Percentiles rank a stretch among this genome's conserved stretches.
These are phyloP conservation scores for Lamprologus callipterus DNA, from an alignment of 2,113 vertebrate species.

Conservation along the genomic window DNA sequence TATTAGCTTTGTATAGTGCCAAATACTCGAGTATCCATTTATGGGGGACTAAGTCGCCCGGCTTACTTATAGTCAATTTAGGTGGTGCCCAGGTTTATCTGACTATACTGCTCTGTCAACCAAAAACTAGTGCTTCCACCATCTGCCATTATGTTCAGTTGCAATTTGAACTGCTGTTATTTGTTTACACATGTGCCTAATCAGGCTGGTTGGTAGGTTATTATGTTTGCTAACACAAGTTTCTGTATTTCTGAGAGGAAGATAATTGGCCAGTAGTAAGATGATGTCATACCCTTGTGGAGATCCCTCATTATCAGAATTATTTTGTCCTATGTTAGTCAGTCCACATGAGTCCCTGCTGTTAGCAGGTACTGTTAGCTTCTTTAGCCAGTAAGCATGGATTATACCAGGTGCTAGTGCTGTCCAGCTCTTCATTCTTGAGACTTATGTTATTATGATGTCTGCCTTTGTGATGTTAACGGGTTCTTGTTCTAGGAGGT, in stretches of 20 bases:
- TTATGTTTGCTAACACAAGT: neutral
- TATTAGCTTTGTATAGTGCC: neutral
- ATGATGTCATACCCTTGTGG: neutral
- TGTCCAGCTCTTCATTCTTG: neutral
- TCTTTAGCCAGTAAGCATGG: neutral
- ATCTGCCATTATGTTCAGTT: neutral
- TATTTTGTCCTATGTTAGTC: neutral
- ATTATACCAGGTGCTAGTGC: neutral
- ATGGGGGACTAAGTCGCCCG: accelerated
- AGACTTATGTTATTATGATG: neutral
- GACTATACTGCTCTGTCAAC: neutral
- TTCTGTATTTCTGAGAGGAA: neutral
- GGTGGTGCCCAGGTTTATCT: neutral
- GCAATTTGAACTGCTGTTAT: neutral
- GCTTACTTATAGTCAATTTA: neutral
- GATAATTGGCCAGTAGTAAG: neutral
- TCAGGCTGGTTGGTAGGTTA: neutral
- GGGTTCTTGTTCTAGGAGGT: neutral
- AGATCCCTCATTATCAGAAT: neutral
- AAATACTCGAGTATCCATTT: accelerated
- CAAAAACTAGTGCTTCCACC: neutral
- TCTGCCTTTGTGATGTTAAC: neutral
- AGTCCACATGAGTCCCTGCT: neutral
- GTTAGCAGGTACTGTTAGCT: neutral
- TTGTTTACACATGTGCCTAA: neutral